A percentile compares a stretch with the other conserved stretches of the same genome.
These are phyloP conservation scores for Cynaeus angustus DNA, from an alignment of 2,888 invertebrate genomes.

Conservation along the genomic window DNA sequence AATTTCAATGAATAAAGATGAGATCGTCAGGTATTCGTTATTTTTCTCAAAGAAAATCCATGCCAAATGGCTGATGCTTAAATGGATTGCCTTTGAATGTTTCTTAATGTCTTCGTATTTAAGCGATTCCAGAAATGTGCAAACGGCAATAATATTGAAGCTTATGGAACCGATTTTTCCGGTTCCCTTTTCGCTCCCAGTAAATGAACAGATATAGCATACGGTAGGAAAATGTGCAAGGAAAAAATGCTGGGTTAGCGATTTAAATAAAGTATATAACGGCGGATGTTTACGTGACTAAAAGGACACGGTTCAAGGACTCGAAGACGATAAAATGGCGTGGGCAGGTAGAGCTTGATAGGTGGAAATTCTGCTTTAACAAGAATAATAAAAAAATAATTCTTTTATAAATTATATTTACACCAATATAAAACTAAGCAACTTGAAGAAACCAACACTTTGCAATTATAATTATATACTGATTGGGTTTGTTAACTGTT, in stretches of 20 bases:
- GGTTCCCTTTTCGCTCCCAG: background rate
- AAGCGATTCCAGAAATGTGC: constrained; percentile 11
- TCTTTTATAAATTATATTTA: too few species aligned
- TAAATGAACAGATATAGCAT: background rate
- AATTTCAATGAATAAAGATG: constrained; percentile 42
- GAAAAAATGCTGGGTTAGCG: background rate
- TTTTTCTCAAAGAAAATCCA: constrained; percentile 19
- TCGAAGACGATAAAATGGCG: too few species aligned
- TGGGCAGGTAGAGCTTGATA: too few species aligned
- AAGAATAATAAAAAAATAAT: too few species aligned
- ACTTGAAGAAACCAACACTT: too few species aligned
- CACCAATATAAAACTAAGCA: too few species aligned
- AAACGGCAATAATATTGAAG: constrained; percentile 5
- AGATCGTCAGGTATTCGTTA: constrained; percentile 33
- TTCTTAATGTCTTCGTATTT: constrained; percentile 16
- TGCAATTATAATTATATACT: too few species aligned
- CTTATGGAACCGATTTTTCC: background rate
- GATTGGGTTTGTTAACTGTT: too few species aligned
- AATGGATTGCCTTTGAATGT: constrained; percentile 32
- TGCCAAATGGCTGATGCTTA: constrained; percentile 19
- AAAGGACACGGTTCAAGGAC: too few species aligned
- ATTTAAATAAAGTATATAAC: background rate
- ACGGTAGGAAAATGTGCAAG: background rate
- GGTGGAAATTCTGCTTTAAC: too few species aligned
- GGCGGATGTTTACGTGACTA: too few species aligned